Conservation (phyloP, 2,797 vertebrate species). For the Nothura maculosa region DNA sequence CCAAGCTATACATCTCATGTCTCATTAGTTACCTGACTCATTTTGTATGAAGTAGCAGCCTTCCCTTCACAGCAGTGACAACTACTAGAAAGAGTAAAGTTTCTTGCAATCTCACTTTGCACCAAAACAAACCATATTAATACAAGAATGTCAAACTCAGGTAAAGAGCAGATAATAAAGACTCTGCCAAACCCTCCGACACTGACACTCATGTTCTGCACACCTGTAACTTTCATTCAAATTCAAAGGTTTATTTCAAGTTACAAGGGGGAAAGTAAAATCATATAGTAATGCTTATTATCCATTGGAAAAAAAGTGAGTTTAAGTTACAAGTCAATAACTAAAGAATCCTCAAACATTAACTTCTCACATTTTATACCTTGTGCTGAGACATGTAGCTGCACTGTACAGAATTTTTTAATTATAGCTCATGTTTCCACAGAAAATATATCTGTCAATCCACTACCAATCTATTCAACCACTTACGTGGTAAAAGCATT, state of each 20-base stretch:
- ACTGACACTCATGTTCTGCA: background rate
- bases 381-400: background rate
- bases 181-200: background rate
- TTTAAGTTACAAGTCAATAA: background rate
- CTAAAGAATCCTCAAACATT: background rate
- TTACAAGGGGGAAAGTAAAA: background rate
- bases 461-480: background rate
- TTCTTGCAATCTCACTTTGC: background rate
- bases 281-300: background rate
- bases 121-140: background rate
- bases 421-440: background rate
- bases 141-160: background rate
- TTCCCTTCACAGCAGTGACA: background rate
- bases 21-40: background rate
- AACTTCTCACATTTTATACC: background rate
- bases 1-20: background rate
- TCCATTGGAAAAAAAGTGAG: background rate
- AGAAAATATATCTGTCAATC: background rate
- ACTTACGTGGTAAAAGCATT: background rate
- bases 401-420: background rate
- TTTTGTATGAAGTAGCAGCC: background rate
- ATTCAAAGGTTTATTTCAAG: background rate
- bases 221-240: background rate
- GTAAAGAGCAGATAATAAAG: background rate
- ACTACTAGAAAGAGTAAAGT: background rate